Evolutionary conservation across 37 sponge, comb jelly and placozoan genomes (phyloP), one percentile per base, ranked within the genome.

Genomic region (Mnemiopsis leidyi): DNA sequence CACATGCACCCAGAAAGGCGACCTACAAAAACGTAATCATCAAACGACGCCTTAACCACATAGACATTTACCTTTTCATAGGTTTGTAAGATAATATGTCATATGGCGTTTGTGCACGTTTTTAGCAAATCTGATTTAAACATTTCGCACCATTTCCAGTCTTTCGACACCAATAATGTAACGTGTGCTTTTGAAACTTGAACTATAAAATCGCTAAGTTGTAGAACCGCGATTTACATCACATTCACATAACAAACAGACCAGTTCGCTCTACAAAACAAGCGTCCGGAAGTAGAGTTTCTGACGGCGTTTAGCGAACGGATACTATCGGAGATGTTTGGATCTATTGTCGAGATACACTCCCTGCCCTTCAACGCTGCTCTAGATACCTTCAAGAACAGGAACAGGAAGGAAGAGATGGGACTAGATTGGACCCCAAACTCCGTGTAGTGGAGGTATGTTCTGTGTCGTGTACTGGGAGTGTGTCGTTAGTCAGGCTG

Each of bases 291-390:
- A 71, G n/a, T 71, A 2, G 75, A 23, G 7, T 71, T 85, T 18
- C 90, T 85, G 48, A 36, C 30, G 13, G 7, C 61, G 7, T 85
- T 85, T 26, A 5, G 48, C 24, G 90, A 85, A 38, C 23, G 90
- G 25, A 85, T 85, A 39, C 48, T 85, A 1, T 38, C 90, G n/a
- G 90, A 85, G 90, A 85, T 85, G 90, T 85, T 85, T 33, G 90
- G 48, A 2, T 35, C 29, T 21, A 38, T n/a, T 1, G 40, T 38
- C 7, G 23, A 20, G 39, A 37, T 85, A 1, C 90, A 85, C 90
- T 7, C 61, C 3, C 48, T 85, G 16, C n/a, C 13, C 21, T 38
- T n/a, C 61, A 26, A 13, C 1, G 5, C 35, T 18, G 24, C 61
- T 38, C 23, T n/a, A 7, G 61, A 33, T 39, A 23, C 20, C 25